Evolutionary conservation across 2,113 vertebrate species (phyloP), one percentile per base, ranked within the genome.

Genomic region (Muntiacus muntjak): DNA sequence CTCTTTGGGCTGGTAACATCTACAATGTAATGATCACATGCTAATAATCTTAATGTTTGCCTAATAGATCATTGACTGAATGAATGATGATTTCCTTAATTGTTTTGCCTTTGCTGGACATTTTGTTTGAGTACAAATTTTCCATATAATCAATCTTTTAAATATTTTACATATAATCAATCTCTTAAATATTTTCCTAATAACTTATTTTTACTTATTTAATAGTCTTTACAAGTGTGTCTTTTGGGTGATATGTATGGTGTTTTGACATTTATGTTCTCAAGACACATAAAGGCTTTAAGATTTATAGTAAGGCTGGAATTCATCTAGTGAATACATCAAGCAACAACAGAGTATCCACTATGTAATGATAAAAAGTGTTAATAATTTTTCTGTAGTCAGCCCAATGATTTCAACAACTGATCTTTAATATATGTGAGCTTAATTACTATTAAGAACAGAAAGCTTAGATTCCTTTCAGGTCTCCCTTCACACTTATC

Each of bases 211-310:
- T 90, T 21, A 23, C 91, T 97, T 93, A 14, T 43, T 67, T 92
- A 89, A 54, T 14, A 81, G 45, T 92, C 25, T 89, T 95, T 71
- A 25, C 23, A 83, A 94, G 26, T 76, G 5, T 83, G 71, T 92
- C 28, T 96, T 89, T 89, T 89, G 30, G 60, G 57, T 25, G 71
- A 74, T 55, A 60, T 14, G 15, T 78, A 54, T 16, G 60, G 1
- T 87, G 12, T 97, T 95, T 96, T 94, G 55, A 91, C 45, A 74
- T 89, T 95, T 90, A 62, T 81, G 33, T 95, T 96, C 47, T 92
- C 92, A 92, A 81, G 79, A 87, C 84, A 94, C 5, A 26, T 54
- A 87, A 86, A 52, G 78, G 19, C n/a, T 93, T 95, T 23, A 76
- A 86, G 47, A 82, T 28, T 83, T 84, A 28, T 14, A 85, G 28